A percentile compares a stretch with the other conserved stretches of the same genome.
Conservation (phyloP, 2,113 vertebrate genomes). For the Butorides virescens region DNA sequence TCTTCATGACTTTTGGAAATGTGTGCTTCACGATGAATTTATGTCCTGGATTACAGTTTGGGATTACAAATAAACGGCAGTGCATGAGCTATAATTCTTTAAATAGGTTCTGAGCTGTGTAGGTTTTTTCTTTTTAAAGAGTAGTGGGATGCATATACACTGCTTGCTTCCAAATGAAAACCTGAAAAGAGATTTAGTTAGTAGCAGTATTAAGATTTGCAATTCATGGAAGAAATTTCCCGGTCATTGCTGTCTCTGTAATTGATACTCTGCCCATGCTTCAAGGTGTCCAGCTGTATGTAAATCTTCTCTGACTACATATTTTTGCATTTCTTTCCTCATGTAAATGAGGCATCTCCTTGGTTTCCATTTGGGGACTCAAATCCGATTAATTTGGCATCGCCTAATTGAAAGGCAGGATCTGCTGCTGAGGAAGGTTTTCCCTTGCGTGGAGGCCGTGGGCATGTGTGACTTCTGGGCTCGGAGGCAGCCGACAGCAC, state of each 20-base stretch:
- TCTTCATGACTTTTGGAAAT: neutral
- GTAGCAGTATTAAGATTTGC: neutral
- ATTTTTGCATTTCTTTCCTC: conserved; percentile 33
- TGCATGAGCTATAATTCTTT: neutral
- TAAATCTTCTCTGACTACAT: conserved; percentile 7
- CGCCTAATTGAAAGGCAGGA: neutral
- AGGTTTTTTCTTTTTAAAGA: neutral
- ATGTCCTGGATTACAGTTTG: neutral
- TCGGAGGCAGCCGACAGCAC: accelerated
- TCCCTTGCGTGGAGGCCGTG: neutral
- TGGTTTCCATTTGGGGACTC: neutral
- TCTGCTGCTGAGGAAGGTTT: neutral
- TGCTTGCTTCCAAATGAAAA: neutral
- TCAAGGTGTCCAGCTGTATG: conserved; percentile 44
- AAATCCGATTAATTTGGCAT: neutral
- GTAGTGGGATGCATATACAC: neutral
- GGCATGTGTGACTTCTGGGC: neutral
- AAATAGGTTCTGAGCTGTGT: neutral
- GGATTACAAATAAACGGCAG: neutral
- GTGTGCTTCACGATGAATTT: neutral
- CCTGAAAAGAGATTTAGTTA: neutral
- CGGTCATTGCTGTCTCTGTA: conserved; percentile 10
- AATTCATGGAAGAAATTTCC: neutral
- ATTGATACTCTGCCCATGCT: neutral
- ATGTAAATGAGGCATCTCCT: conserved; percentile 19